These are phyloP conservation scores for Bombus huntii DNA, from an alignment of 1,140 invertebrate genomes.

Conservation along the genomic window DNA sequence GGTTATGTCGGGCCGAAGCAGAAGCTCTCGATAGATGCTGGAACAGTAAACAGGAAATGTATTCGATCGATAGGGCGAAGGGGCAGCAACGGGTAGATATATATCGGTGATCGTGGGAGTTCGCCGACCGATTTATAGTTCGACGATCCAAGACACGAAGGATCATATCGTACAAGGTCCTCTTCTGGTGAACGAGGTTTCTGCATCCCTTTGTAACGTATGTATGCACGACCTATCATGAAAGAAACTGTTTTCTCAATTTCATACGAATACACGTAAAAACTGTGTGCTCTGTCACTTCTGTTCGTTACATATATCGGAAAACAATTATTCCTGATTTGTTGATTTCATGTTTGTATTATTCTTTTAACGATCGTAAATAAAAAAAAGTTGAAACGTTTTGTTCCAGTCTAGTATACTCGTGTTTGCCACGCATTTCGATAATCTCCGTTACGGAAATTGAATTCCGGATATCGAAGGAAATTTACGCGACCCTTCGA, in stretches of 20 bases:
- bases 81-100: constrained; percentile 56
- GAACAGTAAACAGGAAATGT: constrained; percentile 69
- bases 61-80: constrained; percentile 57
- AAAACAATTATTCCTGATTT: too few species aligned
- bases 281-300: neutral
- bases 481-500: constrained; percentile 19
- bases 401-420: neutral
- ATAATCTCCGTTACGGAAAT: constrained; percentile 5
- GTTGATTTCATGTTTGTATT: too few species aligned
- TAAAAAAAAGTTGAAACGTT: neutral
- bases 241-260: too few species aligned
- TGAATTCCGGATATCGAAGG: constrained; percentile 26
- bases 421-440: neutral
- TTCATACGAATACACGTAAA: neutral
- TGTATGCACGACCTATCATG: neutral
- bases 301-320: neutral
- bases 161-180: constrained; percentile 63
- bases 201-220: neutral
- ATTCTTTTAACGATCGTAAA: neutral
- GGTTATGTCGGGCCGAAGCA: constrained; percentile 53
- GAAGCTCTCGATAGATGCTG: constrained; percentile 56
- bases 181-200: constrained; percentile 11
- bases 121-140: constrained; percentile 69
- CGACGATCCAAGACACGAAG: constrained; percentile 45
- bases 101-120: constrained; percentile 71